phyloP scores from a whole-genome alignment of 2,113 vertebrate genomes.

The Peromyscus leucopus region DNA sequence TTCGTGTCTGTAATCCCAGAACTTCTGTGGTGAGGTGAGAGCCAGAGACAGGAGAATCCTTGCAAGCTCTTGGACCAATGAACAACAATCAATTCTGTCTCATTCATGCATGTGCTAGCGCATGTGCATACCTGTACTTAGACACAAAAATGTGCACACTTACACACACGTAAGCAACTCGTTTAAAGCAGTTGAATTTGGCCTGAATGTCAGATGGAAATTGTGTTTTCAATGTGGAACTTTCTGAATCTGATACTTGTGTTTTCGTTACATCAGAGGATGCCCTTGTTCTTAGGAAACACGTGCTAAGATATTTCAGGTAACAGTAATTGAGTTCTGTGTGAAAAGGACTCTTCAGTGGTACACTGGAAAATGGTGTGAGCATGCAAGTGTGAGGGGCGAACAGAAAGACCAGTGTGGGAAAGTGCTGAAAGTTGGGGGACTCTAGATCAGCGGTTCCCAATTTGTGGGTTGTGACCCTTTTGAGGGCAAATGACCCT shows the following conservation, averaged over 20 bases:
- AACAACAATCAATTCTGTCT: neutral
- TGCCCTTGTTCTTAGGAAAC: constrained; percentile 3
- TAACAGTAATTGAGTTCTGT: constrained; percentile 27
- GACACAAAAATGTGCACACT: neutral
- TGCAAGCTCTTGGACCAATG: neutral
- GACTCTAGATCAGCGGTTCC: neutral
- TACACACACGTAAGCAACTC: neutral
- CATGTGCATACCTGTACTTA: neutral
- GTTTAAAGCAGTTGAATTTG: neutral
- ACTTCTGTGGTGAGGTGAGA: neutral
- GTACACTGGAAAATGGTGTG: neutral
- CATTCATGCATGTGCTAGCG: neutral
- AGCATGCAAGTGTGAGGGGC: neutral
- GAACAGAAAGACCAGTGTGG: neutral
- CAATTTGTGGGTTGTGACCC: neutral
- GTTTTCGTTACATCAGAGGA: neutral
- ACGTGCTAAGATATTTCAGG: neutral
- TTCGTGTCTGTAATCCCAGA: neutral
- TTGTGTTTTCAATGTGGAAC: neutral
- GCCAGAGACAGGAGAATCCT: neutral
- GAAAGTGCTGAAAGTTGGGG: neutral
- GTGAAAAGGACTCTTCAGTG: constrained; percentile 28
- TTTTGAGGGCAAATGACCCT: neutral
- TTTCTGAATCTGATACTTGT: neutral
- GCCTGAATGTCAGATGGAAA: neutral